Conservation (phyloP, 2,113 vertebrate species). For the Cariama cristata region DNA sequence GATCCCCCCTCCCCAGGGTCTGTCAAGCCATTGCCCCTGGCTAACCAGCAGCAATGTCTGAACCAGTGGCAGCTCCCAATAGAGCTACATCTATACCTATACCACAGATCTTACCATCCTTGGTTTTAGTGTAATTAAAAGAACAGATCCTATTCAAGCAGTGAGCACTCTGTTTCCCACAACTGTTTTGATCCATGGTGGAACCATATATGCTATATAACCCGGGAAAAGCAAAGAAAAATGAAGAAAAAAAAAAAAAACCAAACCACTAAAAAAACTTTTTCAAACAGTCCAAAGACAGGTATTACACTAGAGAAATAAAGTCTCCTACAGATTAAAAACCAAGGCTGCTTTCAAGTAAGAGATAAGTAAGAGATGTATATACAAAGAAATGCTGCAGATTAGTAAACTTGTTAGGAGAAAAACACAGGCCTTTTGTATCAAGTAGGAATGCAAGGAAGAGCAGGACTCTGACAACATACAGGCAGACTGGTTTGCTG, state of each 20-base stretch:
- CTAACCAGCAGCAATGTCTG: rapidly evolving
- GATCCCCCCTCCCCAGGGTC: rapidly evolving
- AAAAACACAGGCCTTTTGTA: neutral
- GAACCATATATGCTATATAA: neutral
- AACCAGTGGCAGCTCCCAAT: neutral
- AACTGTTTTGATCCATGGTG: neutral
- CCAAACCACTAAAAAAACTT: too few relatives aligned
- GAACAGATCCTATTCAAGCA: neutral
- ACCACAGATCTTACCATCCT: neutral
- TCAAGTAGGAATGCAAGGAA: neutral
- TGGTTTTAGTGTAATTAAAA: neutral
- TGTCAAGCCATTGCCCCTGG: neutral
- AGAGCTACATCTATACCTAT: rapidly evolving
- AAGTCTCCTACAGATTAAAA: neutral
- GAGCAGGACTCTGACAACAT: neutral
- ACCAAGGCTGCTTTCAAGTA: neutral
- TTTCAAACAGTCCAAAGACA: neutral
- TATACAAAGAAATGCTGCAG: neutral
- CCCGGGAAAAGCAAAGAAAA: neutral
- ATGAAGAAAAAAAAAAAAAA: neutral
- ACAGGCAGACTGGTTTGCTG: neutral
- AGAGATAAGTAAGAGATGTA: neutral
- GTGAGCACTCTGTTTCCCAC: neutral
- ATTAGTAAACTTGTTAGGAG: neutral
- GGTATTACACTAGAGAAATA: neutral